Evolutionary conservation across 1,140 invertebrate species (phyloP), one percentile per base, ranked within the genome.

Genomic region (Andricus grossulariae): DNA sequence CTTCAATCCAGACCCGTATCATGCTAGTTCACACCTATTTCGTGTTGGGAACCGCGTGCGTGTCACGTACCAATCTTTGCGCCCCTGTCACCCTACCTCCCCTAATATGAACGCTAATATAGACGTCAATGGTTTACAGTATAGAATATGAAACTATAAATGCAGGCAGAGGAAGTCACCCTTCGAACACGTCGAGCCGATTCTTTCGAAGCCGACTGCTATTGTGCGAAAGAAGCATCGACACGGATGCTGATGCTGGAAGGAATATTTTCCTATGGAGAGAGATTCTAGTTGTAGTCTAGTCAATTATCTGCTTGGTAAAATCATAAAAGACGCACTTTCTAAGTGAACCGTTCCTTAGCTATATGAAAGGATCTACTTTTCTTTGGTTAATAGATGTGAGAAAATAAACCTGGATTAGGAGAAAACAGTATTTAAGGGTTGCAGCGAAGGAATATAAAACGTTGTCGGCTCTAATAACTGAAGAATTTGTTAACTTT

Each of bases 11-110:
- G 19, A 51, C 71, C 52, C 32, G 52, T 73, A 81, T 78, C 73
- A 55, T 76, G 74, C n/a, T 74, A 21, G 76, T 79, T 82, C 76
- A 76, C 79, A 83, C 81, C 81, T 73, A 80, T 76, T 82, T 79
- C 75, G 55, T 70, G 60, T 72, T 25, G 50, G 25, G 51, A 77
- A 77, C 73, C 77, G 79, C 75, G 32, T 77, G 77, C 52, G 39
- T 72, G 77, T 77, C 77, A 75, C 73, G 45, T 25, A 57, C 71
- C 15, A 52, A 39, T 54, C 51, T 73, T 50, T n/a, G 50, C 50
- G 19, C 21, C 50, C 15, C 52, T 55, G 50, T 21, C 70, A 45
- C 45, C 70, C 70, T 72, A 72, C 71, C 50, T 51, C 50, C 71
- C 71, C 60, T 66, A 51, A 72, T 73, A 19, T 66, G 60, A 52